Evolutionary conservation across 2,113 vertebrate genomes (phyloP).

Genomic region (Chaenogobius annularis): DNA sequence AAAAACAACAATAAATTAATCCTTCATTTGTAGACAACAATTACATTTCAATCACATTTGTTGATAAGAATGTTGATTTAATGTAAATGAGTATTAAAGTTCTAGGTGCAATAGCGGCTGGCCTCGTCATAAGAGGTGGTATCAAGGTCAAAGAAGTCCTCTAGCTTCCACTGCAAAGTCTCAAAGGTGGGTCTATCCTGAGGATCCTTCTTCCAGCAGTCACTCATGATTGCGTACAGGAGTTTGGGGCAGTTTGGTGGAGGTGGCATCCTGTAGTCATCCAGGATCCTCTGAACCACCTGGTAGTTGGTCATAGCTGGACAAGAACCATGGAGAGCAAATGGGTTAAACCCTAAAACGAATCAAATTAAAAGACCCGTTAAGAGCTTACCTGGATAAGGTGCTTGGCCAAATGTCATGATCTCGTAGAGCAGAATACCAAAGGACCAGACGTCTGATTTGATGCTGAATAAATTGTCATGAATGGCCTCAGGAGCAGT

Average conservation of each 20-base stretch:
- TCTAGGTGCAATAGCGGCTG: constrained; percentile 42
- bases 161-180: constrained; percentile 81
- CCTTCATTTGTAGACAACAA: constrained; percentile 1
- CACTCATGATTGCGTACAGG: constrained; percentile 84
- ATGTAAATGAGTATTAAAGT: neutral
- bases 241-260: constrained; percentile 77
- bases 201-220: constrained; percentile 82
- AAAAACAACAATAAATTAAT: neutral
- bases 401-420: constrained; percentile 90
- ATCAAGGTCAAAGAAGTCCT: constrained; percentile 79
- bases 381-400: constrained; percentile 84
- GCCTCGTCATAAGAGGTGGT: constrained; percentile 61
- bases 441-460: constrained; percentile 98
- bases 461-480: constrained; percentile 85
- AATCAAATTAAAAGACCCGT: neutral
- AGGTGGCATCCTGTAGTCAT: constrained; percentile 83
- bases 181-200: constrained; percentile 84
- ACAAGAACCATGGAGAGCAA: neutral
- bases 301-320: constrained; percentile 83
- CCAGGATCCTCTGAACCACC: constrained; percentile 79
- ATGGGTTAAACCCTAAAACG: neutral
- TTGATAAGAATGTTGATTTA: neutral
- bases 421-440: constrained; percentile 95
- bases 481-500: constrained; percentile 90
- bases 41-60: neutral